Evolutionary conservation across 2,797 vertebrate species (phyloP).

Genomic region (Sebastolobus alascanus): DNA sequence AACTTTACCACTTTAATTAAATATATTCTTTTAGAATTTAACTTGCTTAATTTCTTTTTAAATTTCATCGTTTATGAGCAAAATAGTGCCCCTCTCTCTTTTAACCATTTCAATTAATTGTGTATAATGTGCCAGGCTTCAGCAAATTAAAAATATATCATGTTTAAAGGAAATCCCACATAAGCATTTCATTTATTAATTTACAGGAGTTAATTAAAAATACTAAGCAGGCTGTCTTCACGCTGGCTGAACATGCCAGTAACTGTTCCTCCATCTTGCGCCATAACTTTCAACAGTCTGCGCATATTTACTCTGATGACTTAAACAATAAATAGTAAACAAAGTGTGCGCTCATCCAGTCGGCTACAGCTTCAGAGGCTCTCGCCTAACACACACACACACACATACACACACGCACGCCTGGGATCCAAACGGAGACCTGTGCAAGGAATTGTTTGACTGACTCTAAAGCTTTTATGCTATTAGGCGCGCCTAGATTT

Average conservation of each 20-base stretch:
- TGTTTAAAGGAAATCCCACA: conserved; percentile 23
- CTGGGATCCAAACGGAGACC: conserved; percentile 50
- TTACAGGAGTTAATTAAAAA: conserved; percentile 46
- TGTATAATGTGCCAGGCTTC: conserved; percentile 4
- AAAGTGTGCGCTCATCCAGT: conserved; percentile 19
- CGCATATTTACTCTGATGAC: conserved; percentile 25
- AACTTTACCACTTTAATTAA: conserved; percentile 22
- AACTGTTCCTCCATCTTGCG: conserved; percentile 16
- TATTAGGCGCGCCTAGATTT: conserved; percentile 73
- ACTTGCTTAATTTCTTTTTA: background rate
- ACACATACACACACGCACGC: conserved; percentile 8
- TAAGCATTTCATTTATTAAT: conserved; percentile 48
- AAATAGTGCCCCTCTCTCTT: conserved; percentile 11
- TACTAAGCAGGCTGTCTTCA: conserved; percentile 17
- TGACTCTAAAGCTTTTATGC: conserved; percentile 69
- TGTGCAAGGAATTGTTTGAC: conserved; percentile 60
- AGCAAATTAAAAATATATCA: conserved; percentile 17
- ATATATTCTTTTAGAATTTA: background rate
- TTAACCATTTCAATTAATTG: conserved; percentile 38
- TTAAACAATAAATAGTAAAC: conserved; percentile 43
- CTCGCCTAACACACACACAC: conserved; percentile 17
- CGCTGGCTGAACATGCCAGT: conserved; percentile 20
- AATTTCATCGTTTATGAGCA: background rate
- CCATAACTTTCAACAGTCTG: conserved; percentile 24
- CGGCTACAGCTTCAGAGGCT: conserved; percentile 5